Conservation (phyloP, 1,140 invertebrate genomes). For the Euura saliciscinereae region DNA sequence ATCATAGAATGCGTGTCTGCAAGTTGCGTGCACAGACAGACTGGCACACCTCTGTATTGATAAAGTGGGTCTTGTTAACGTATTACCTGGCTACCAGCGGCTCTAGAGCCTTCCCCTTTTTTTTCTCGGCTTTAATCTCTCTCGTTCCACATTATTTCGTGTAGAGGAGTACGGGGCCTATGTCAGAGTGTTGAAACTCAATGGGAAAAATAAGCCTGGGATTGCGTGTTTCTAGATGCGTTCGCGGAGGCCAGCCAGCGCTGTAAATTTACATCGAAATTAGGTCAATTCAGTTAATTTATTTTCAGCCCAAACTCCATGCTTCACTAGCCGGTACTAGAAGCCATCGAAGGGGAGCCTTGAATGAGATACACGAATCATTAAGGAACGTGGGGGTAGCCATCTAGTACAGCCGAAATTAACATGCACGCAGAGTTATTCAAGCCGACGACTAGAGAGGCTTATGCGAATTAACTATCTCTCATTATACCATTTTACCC, state of each 20-base stretch:
- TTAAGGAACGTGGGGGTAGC: background rate
- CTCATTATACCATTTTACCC: background rate
- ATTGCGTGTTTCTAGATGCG: conserved; percentile 3
- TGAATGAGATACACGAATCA: background rate
- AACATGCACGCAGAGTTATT: background rate
- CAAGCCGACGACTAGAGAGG: background rate
- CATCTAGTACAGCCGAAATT: background rate
- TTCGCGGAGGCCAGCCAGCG: background rate
- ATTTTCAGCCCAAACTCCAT: background rate
- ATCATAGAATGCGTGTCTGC: background rate
- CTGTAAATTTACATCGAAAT: background rate
- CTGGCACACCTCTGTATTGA: conserved; percentile 4
- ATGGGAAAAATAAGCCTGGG: background rate
- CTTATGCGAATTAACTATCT: background rate
- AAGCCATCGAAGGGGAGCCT: background rate
- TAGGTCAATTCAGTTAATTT: background rate
- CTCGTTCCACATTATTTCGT: conserved; percentile 17
- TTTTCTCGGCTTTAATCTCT: conserved; percentile 8
- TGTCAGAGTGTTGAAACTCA: background rate
- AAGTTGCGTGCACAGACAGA: conserved; percentile 3
- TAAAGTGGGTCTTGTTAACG: background rate
- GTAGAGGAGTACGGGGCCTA: background rate
- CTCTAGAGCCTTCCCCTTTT: background rate
- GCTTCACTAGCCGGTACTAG: background rate
- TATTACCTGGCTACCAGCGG: background rate